Base-by-base conservation (phyloP, 2,113 vertebrate species). In the Etia nguti region DNA sequence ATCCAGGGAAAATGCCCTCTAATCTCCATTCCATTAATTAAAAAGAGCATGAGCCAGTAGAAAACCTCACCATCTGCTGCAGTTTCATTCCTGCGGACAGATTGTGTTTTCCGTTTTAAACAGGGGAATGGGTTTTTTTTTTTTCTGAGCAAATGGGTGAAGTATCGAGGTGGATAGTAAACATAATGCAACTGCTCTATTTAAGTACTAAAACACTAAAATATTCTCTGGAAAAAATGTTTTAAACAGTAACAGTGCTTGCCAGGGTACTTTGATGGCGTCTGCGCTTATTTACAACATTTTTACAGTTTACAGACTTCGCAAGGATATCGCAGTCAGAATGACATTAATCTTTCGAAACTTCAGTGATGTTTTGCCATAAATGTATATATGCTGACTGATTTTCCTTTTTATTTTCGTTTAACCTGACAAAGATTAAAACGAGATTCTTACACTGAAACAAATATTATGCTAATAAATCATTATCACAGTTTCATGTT, bases 1-100 rank as follows among this genome's bases (percentile, higher is more conserved):
- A 96, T 96, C 94, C 94, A 93, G 93, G 93, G 94, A 94, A 90
- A 95, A 95, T 95, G 94, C 96, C 93, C 95, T 93, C 93, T 96
- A 96, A 96, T 96, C 96, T 96, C 93, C 94, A 95, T 95, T 95
- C 94, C 95, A 95, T 96, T 96, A 96, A 96, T 96, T 96, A 96
- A 96, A 96, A 96, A 96, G 95, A 96, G 95, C 95, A 95, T 94
- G 94, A 95, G 94, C 95, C 93, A 92, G 81, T 92, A 94, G 93
- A 95, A 94, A 95, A 95, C 92, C 93, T 94, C 90, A 91, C 96
- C 96, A 96, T 96, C 96, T 96, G 96, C 95, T 94, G 94, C 85
- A 26, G 93, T 91, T 93, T 95, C 93, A 89, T 94, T 94, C 84
- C 90, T 83, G 93, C 83, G 88, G 93, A 94, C 95, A 95, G 95